These are phyloP conservation scores for Euproctis similis DNA, from an alignment of 2,888 invertebrate species.

Conservation along the genomic window DNA sequence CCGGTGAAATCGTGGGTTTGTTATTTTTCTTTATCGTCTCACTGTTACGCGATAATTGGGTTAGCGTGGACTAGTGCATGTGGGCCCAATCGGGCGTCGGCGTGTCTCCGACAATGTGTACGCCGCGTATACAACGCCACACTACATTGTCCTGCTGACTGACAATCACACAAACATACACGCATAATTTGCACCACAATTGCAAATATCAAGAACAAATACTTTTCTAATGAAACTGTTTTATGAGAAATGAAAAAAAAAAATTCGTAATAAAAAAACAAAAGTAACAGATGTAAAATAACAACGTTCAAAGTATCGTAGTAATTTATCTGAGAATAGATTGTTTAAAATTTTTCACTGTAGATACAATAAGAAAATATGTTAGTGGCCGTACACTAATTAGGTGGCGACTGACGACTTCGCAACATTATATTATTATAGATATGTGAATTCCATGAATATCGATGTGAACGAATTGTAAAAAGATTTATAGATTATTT, in stretches of 20 bases:
- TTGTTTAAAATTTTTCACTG: slow-evolving; percentile 4
- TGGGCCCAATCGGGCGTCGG: slow-evolving; percentile 71
- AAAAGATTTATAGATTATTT: too few species aligned
- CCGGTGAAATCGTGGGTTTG: slow-evolving; percentile 75
- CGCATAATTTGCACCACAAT: too few species aligned
- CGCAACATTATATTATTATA: slow-evolving; percentile 1
- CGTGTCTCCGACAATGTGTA: slow-evolving; percentile 56
- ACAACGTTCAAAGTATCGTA: slow-evolving; percentile 3
- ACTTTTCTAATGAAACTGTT: too few species aligned
- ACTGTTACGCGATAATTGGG: slow-evolving; percentile 75
- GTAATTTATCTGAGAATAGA: slow-evolving; percentile 8
- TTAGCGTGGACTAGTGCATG: slow-evolving; percentile 67
- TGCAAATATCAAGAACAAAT: too few species aligned
- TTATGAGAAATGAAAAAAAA: too few species aligned
- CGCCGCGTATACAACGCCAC: slow-evolving; percentile 35
- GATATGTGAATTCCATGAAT: neutral
- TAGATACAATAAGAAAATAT: slow-evolving; percentile 19
- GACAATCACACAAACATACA: slow-evolving; percentile 3
- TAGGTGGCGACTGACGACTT: slow-evolving; percentile 16
- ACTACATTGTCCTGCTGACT: slow-evolving; percentile 46
- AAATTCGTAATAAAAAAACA: too few species aligned
- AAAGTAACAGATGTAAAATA: slow-evolving; percentile 4
- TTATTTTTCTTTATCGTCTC: slow-evolving; percentile 75
- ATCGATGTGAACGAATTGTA: too few species aligned
- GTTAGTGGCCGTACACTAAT: slow-evolving; percentile 20